Base-by-base conservation (phyloP, 2,888 invertebrate species). In the Campaea margaritaria region DNA sequence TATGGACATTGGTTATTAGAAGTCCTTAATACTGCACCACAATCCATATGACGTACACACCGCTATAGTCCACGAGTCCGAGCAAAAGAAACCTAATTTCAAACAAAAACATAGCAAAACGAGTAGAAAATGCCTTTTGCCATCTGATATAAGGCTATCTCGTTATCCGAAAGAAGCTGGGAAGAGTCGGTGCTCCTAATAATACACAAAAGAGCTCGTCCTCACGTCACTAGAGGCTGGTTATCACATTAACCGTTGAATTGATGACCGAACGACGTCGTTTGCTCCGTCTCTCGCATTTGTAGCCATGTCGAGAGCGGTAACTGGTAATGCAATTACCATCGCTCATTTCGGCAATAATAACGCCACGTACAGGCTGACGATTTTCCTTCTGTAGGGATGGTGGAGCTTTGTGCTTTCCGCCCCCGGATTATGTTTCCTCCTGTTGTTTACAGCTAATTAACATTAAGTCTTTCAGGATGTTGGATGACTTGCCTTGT, bases 271-370 rank as follows among this genome's bases (percentile, higher is more conserved):
- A 44, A 52, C 41, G 48, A 58, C 45, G 49, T 59, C 59, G 49
- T 54, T 59, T 49, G 48, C 46, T 15, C 31, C 36, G n/a, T 39
- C 34, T 46, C 50, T 38, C 38, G 38, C 36, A 44, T 28, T 31
- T 46, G 42, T 16, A 51, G 41, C 28, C 39, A 34, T 41, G 12
- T 31, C 53, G 28, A n/a, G 4, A 7, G 13, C 47, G 27, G 48
- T 47, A 36, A 21, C 31, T 52, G 57, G 34, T 51, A 48, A 58
- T 13, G 43, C 31, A 52, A 58, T 58, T 58, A 52, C 28, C 43
- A 52, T 52, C 58, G 48, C 43, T 58, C 47, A 58, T 58, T 58
- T 52, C 38, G 43, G 58, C 38, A 52, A 52, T 48, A 52, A 52
- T 41, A 46, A 58, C 46, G 51, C 43, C 51, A 16, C 34, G 34